These are phyloP conservation scores for Atta colombica DNA, from an alignment of 1,140 invertebrate species.

Conservation along the genomic window DNA sequence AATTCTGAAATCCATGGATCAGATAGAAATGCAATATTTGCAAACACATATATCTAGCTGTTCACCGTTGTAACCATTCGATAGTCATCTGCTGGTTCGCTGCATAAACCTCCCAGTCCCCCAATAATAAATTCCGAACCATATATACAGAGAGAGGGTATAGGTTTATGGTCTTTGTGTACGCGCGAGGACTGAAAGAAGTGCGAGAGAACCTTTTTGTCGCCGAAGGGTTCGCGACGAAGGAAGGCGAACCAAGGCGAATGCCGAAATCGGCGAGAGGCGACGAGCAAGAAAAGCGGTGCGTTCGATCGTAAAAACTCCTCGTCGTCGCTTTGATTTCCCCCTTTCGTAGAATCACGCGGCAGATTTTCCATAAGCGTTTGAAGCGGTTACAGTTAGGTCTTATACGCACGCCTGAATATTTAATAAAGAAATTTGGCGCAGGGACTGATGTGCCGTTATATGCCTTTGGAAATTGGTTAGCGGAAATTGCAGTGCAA, in stretches of 20 bases:
- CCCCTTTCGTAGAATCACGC: slow-evolving; percentile 21
- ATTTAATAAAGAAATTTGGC: slow-evolving; percentile 58
- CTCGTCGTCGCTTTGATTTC: slow-evolving; percentile 72
- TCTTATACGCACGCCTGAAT: slow-evolving; percentile 40
- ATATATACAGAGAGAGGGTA: neutral
- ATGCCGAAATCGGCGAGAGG: slow-evolving; percentile 56
- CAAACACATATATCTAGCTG: slow-evolving; percentile 1
- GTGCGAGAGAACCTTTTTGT: slow-evolving; percentile 58
- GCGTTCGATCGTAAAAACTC: slow-evolving; percentile 75
- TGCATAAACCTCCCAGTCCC: slow-evolving; percentile 53
- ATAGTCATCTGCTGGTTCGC: slow-evolving; percentile 68
- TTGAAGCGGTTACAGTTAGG: slow-evolving; percentile 9
- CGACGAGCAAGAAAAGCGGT: slow-evolving; percentile 66
- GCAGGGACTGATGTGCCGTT: slow-evolving; percentile 5
- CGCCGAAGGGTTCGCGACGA: slow-evolving; percentile 53
- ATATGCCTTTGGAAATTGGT: slow-evolving; percentile 32
- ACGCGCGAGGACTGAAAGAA: slow-evolving; percentile 51
- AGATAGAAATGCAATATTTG: slow-evolving; percentile 12
- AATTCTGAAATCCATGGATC: neutral
- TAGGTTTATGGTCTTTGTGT: slow-evolving; percentile 45
- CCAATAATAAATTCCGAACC: slow-evolving; percentile 57
- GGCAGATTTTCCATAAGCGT: slow-evolving; percentile 34
- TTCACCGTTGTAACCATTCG: slow-evolving; percentile 59
- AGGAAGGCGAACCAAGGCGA: slow-evolving; percentile 19
- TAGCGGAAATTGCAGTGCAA: neutral